phyloP scores from a whole-genome alignment of 1,140 invertebrate genomes.

The Nymphalis io region DNA sequence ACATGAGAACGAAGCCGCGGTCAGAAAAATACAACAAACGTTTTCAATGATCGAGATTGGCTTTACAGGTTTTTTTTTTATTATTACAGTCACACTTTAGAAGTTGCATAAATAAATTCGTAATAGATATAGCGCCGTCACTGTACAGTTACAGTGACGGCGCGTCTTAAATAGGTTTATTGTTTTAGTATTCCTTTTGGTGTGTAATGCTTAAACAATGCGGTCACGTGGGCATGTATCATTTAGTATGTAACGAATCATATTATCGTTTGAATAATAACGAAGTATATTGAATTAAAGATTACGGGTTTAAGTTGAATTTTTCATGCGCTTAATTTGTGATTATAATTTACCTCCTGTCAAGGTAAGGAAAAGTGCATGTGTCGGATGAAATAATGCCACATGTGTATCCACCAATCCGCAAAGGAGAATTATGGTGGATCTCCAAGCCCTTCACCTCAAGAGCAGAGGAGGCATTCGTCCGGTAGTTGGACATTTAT shows the following conservation, averaged over 20 bases:
- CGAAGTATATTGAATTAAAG: background rate
- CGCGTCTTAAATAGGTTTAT: slow-evolving; percentile 26
- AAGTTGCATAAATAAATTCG: slow-evolving; percentile 27
- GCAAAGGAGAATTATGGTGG: no score
- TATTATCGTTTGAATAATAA: background rate
- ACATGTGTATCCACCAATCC: no score
- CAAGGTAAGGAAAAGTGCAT: no score
- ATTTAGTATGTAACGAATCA: background rate
- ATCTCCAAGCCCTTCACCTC: no score
- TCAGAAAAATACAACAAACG: no score
- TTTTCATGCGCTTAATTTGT: no score
- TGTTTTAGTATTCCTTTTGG: slow-evolving; percentile 29
- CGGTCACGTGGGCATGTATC: slow-evolving; percentile 11
- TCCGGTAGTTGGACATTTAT: no score
- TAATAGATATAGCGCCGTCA: slow-evolving; percentile 41
- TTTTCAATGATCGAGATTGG: no score
- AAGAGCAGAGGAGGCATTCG: no score
- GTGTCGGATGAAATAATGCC: no score
- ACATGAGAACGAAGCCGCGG: no score
- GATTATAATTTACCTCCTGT: no score
- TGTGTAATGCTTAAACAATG: slow-evolving; percentile 19
- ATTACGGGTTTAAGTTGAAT: background rate
- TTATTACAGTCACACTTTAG: slow-evolving; percentile 16
- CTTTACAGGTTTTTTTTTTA: slow-evolving; percentile 1
- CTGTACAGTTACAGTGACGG: slow-evolving; percentile 32